Base-by-base conservation (phyloP, 2,113 vertebrate genomes). In the Paratilapia polleni region DNA sequence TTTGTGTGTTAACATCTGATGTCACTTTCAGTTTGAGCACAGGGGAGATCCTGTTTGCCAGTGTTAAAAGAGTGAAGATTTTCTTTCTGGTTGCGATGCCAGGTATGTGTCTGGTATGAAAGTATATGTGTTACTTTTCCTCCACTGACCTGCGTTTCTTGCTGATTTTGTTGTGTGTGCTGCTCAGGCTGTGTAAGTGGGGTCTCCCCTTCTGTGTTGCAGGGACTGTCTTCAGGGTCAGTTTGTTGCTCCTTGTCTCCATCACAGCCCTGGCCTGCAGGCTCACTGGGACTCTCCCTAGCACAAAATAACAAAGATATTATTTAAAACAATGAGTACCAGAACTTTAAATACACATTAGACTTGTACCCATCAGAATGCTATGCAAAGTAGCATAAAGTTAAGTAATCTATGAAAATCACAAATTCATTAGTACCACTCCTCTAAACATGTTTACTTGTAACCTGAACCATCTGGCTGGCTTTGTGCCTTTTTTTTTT, bases 211-310 rank as follows among this genome's bases (percentile, higher is more conserved):
- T 84, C 83, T 64, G 83, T 64, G 49, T 88, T 4, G 9, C 86
- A 90, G 86, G 84, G 85, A 43, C 82, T 82, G 58, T 88, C 86
- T 54, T 85, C 77, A 3, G 82, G 84, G 58, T 91, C 88, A 4
- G 68, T 85, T 70, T 93, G 89, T 9, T 87, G 82, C 38, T 86
- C 88, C 17, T 56, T 63, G 4, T 87, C 86, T 70, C 74, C 90
- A 75, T 84, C 86, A 64, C 62, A 78, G 62, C 84, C 75, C 64
- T 82, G 78, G 9, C 82, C 82, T 31, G 38, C 66, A 64, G 87
- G 56, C 57, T 93, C 91, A 26, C 77, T 78, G 59, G 87, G 88
- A 62, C 78, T 89, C 28, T 81, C 82, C 43, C 94, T 95, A 81
- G 38, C 7, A 54, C 52, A 76, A 3, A 56, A 58, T 4, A 60